phyloP scores from a whole-genome alignment of 2,888 invertebrate species.

The Sinelater perroti region DNA sequence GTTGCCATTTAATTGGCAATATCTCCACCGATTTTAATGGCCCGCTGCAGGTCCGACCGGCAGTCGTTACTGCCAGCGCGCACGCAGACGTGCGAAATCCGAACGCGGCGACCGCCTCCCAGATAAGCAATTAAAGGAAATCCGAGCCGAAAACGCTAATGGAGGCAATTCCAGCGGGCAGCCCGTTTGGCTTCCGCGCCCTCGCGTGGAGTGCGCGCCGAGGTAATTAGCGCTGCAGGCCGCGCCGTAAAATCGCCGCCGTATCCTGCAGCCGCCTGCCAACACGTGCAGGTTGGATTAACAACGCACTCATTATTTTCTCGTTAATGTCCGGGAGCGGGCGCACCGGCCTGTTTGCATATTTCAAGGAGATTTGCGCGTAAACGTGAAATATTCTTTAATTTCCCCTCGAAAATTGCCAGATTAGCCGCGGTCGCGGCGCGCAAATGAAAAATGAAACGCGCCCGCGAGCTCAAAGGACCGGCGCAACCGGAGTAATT shows the following conservation, averaged over 20 bases:
- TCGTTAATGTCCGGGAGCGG: conserved; percentile 36
- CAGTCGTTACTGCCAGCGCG: too few relatives aligned
- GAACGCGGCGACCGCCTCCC: conserved; percentile 16
- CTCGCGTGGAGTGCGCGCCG: too few relatives aligned
- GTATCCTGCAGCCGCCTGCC: conserved; percentile 15
- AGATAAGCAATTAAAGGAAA: conserved; percentile 25
- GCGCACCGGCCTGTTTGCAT: conserved; percentile 34
- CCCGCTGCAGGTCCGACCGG: too few relatives aligned
- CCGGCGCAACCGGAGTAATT: not conserved
- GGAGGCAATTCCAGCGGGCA: not conserved
- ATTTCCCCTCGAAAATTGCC: conserved; percentile 44
- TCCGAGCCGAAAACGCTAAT: conserved; percentile 5
- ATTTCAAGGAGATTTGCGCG: conserved; percentile 41
- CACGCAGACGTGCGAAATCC: conserved; percentile 15
- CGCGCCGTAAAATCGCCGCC: conserved; percentile 3
- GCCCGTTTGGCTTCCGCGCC: too few relatives aligned
- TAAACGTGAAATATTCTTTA: conserved; percentile 46
- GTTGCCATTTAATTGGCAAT: too few relatives aligned
- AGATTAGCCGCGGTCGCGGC: conserved; percentile 36
- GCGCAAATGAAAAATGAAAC: conserved; percentile 15
- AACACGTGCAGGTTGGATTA: conserved; percentile 39
- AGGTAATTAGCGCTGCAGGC: too few relatives aligned
- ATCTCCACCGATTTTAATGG: too few relatives aligned
- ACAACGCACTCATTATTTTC: conserved; percentile 38
- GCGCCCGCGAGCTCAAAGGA: not conserved